These are phyloP conservation scores for Sycophila texana DNA, from an alignment of 2,888 invertebrate species.

Conservation along the genomic window DNA sequence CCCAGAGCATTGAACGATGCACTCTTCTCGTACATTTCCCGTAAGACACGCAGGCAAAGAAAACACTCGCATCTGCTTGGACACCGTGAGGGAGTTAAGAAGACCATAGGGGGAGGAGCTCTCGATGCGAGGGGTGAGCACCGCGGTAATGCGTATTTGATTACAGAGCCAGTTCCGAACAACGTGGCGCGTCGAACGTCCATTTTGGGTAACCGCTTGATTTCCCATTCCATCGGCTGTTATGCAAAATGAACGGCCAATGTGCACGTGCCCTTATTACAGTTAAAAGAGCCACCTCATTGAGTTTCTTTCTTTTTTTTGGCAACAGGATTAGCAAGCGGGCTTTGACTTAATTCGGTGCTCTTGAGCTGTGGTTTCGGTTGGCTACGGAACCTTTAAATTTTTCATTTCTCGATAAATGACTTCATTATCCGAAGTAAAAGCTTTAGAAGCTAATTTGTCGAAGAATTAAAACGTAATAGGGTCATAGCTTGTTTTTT, in stretches of 20 bases:
- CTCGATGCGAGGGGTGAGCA: constrained; percentile 52
- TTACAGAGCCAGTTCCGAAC: constrained; percentile 62
- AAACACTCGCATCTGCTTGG: no score
- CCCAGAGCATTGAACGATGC: no score
- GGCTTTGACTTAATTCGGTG: constrained; percentile 35
- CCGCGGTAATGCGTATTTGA: constrained; percentile 72
- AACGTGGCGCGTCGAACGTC: constrained; percentile 56
- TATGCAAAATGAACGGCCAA: constrained; percentile 29
- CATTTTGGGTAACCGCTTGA: constrained; percentile 63
- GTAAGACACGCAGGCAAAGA: no score
- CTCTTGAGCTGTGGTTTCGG: constrained; percentile 11
- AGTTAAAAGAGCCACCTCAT: constrained; percentile 11
- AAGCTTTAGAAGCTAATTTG: not conserved
- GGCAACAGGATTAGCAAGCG: not conserved
- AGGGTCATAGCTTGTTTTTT: no score
- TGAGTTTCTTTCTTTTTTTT: constrained; percentile 15
- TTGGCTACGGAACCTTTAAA: not conserved
- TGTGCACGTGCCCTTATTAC: constrained; percentile 36
- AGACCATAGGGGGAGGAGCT: constrained; percentile 30
- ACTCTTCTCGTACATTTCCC: no score
- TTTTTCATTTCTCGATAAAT: constrained; percentile 6
- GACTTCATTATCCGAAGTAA: constrained; percentile 14
- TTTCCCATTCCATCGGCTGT: constrained; percentile 17
- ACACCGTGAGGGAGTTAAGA: constrained; percentile 1
- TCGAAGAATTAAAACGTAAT: no score